phyloP scores from a whole-genome alignment of 2,113 vertebrate species.

The Willisornis vidua region DNA sequence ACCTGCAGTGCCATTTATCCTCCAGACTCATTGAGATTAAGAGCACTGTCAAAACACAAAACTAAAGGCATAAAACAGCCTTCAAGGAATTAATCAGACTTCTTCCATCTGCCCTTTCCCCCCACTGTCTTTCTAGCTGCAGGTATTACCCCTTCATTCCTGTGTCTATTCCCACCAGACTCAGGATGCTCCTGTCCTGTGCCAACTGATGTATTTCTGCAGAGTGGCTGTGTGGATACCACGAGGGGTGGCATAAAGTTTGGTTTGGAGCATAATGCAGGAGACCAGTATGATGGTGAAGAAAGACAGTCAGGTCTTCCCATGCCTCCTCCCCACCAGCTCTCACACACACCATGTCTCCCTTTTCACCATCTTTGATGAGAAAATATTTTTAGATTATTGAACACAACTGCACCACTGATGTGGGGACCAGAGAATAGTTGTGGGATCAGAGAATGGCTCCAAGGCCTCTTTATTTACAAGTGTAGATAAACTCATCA shows the following conservation, averaged over 20 bases:
- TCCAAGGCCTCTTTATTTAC: too few species aligned
- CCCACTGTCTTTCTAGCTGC: neutral
- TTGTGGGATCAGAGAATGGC: too few species aligned
- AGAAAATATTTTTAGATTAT: too few species aligned
- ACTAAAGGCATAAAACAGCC: slow-evolving; percentile 6
- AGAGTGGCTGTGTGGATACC: neutral
- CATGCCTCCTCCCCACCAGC: too few species aligned
- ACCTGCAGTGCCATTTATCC: neutral
- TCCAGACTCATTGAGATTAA: neutral
- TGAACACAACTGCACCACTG: too few species aligned
- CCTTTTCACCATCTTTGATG: neutral
- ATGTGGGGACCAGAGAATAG: too few species aligned
- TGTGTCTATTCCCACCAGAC: neutral
- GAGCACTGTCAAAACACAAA: neutral
- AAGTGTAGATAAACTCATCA: too few species aligned
- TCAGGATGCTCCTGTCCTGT: neutral
- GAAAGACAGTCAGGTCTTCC: neutral
- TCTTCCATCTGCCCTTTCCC: neutral
- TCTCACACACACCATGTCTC: neutral
- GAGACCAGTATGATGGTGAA: neutral
- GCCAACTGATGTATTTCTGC: neutral
- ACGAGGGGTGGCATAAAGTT: neutral
- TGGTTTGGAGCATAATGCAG: neutral
- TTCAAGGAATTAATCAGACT: neutral
- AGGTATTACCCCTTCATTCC: neutral